These are phyloP conservation scores for Anas bernieri DNA, from an alignment of 2,797 vertebrate species.

Conservation along the genomic window DNA sequence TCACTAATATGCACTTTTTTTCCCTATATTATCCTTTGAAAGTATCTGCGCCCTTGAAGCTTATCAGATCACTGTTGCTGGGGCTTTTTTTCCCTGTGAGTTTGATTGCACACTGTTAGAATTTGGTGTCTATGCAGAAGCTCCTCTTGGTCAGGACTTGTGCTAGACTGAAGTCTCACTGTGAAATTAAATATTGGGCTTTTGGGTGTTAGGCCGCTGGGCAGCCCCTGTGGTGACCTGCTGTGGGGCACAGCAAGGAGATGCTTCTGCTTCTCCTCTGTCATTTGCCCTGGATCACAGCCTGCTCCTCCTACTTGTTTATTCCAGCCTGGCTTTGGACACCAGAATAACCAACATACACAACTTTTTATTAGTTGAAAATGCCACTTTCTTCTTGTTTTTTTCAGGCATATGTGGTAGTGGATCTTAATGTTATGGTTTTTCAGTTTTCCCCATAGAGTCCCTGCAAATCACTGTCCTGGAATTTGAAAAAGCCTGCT, in stretches of 20 bases:
- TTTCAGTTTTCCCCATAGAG: neutral
- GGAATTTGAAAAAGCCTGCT: neutral
- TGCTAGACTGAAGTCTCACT: neutral
- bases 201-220: rapidly evolving
- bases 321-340: neutral
- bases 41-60: neutral
- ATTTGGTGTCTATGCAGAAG: neutral
- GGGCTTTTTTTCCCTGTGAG: neutral
- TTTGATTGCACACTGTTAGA: rapidly evolving
- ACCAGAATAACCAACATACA: neutral
- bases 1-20: neutral
- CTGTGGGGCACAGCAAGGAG: neutral
- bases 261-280: no score
- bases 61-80: neutral
- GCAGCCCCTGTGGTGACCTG: neutral
- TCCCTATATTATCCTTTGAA: neutral
- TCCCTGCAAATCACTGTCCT: neutral
- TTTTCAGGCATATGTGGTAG: rapidly evolving
- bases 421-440: neutral
- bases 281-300: neutral
- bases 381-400: neutral
- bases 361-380: neutral
- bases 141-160: neutral
- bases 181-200: neutral
- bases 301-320: neutral